A percentile compares a stretch with the other conserved stretches of the same genome.
Evolutionary conservation across 2,113 vertebrate species (phyloP).

Genomic region (Limanda limanda): DNA sequence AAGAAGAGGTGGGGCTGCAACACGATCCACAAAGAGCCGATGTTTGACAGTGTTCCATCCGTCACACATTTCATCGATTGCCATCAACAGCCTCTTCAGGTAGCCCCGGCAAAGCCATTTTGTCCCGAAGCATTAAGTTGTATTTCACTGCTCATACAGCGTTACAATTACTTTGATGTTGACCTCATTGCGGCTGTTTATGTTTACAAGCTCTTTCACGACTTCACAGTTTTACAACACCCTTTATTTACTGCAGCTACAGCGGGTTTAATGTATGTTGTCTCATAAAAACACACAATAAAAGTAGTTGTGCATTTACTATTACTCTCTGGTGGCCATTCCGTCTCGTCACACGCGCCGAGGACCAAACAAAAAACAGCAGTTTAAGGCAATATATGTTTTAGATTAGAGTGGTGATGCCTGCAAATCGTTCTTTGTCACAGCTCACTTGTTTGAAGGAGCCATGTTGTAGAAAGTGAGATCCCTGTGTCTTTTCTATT

Average conservation of each 20-base stretch:
- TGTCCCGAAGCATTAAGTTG: conserved; percentile 53
- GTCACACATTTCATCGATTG: background rate
- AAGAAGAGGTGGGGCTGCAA: too few relatives aligned
- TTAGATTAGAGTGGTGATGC: conserved; percentile 16
- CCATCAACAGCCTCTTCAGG: conserved; percentile 29
- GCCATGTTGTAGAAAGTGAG: background rate
- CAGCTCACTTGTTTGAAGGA: conserved; percentile 2
- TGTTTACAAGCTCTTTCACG: conserved; percentile 83
- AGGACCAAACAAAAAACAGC: conserved; percentile 44
- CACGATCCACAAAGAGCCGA: too few relatives aligned
- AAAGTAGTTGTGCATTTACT: conserved; percentile 78
- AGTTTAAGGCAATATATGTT: conserved; percentile 42
- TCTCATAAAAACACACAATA: conserved; percentile 81
- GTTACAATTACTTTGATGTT: conserved; percentile 75
- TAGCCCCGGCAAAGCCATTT: conserved; percentile 33
- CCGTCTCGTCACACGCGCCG: conserved; percentile 68
- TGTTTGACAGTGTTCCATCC: too few relatives aligned
- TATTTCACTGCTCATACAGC: conserved; percentile 70
- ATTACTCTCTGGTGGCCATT: conserved; percentile 76
- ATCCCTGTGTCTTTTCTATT: background rate
- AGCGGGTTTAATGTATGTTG: conserved; percentile 80
- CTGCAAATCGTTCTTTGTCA: conserved; percentile 6
- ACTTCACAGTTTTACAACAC: conserved; percentile 75
- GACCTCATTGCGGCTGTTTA: conserved; percentile 77
- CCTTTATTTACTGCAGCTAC: conserved; percentile 81